These are phyloP conservation scores for Amblyteles armatorius DNA, from an alignment of 2,888 invertebrate species.

Conservation along the genomic window DNA sequence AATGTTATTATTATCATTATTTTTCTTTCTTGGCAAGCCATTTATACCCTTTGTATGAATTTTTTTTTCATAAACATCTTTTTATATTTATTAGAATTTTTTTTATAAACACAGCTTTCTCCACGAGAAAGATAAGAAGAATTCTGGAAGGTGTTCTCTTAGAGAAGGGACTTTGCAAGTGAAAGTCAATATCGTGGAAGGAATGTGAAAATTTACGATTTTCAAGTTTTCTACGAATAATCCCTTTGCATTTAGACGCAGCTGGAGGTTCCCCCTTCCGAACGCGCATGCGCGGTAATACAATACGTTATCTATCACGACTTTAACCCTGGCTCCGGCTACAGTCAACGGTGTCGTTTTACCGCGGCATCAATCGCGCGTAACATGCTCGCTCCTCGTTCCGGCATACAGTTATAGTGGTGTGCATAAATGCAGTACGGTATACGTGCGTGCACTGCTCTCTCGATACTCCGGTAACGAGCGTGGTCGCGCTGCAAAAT, in stretches of 20 bases:
- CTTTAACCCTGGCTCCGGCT: conserved; percentile 19
- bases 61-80: no score
- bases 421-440: neutral
- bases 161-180: neutral
- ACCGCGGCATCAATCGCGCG: conserved; percentile 38
- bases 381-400: conserved; percentile 24
- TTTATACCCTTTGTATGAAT: no score
- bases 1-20: no score
- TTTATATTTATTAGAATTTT: no score
- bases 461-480: conserved; percentile 55
- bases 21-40: no score
- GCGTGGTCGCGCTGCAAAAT: conserved; percentile 49
- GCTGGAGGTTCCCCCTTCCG: conserved; percentile 11
- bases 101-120: neutral
- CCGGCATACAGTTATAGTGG: neutral
- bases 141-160: neutral
- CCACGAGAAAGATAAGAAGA: neutral
- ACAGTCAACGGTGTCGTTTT: conserved; percentile 44
- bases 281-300: conserved; percentile 21
- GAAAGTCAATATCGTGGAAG: neutral
- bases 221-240: neutral
- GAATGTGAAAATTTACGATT: neutral
- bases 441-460: conserved; percentile 12
- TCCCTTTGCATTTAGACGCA: neutral
- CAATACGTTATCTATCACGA: conserved; percentile 41